Evolutionary conservation across 2,797 vertebrate species (phyloP).

Genomic region (Hylomyscus alleni): DNA sequence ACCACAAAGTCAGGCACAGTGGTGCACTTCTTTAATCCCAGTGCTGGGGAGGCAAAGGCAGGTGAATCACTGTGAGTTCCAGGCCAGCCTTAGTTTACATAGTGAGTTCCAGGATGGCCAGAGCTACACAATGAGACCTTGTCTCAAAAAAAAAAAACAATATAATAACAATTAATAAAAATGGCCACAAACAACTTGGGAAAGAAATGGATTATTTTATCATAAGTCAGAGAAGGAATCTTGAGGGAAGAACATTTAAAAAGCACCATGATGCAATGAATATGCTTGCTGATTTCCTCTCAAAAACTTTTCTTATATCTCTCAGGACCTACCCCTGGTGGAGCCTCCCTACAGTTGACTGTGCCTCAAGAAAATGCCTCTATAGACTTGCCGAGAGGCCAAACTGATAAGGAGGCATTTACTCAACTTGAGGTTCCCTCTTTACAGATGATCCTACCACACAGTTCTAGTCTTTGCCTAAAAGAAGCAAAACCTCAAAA

Average conservation of each 20-base stretch:
- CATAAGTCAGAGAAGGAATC: neutral
- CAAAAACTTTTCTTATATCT: neutral
- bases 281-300: slow-evolving; percentile 7
- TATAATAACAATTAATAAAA: neutral
- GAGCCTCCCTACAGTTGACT: neutral
- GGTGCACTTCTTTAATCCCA: neutral
- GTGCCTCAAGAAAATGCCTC: neutral
- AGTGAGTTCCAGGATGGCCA: neutral
- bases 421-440: neutral
- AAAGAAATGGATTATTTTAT: neutral
- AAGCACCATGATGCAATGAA: neutral
- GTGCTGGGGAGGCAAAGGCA: neutral
- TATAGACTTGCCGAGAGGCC: neutral
- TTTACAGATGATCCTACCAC: neutral
- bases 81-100: neutral
- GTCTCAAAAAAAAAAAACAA: neutral
- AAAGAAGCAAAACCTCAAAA: slow-evolving; percentile 57
- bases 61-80: neutral
- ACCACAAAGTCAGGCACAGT: neutral
- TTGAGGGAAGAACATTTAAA: neutral
- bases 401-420: neutral
- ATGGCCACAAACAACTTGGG: neutral
- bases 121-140: neutral
- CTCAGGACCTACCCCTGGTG: neutral
- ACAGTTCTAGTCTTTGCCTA: neutral